These are phyloP conservation scores for Emmelina monodactyla DNA, from an alignment of 2,888 invertebrate species.

Conservation along the genomic window DNA sequence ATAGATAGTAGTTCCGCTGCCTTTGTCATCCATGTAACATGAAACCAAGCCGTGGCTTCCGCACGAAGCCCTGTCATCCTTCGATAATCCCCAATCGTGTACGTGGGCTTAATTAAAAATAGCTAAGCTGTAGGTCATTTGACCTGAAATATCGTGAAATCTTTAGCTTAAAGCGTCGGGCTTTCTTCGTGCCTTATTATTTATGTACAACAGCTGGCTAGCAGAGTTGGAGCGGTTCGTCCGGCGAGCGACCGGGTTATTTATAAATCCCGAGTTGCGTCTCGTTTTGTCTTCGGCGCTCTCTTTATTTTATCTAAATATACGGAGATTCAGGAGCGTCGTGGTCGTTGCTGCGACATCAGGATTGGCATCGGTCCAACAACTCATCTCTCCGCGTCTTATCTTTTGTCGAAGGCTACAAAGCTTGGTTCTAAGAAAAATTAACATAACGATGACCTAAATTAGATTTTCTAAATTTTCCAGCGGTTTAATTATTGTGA, in stretches of 20 bases:
- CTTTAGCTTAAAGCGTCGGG: slow-evolving; percentile 24
- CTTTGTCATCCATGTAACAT: slow-evolving; percentile 46
- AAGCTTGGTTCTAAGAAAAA: slow-evolving; percentile 11
- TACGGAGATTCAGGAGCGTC: slow-evolving; percentile 66
- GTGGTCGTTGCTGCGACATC: slow-evolving; percentile 55
- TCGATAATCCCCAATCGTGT: slow-evolving; percentile 26
- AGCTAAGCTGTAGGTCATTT: no score
- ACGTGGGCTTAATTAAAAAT: slow-evolving; percentile 11
- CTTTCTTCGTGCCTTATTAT: slow-evolving; percentile 62
- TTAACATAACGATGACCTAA: background rate
- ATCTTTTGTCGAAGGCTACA: slow-evolving; percentile 38
- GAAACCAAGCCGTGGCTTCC: slow-evolving; percentile 53
- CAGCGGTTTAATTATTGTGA: no score
- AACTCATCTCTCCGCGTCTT: slow-evolving; percentile 44
- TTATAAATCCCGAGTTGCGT: slow-evolving; percentile 66
- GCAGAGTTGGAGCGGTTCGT: slow-evolving; percentile 53
- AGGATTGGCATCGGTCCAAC: slow-evolving; percentile 46
- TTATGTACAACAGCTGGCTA: slow-evolving; percentile 65
- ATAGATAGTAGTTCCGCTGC: slow-evolving; percentile 51
- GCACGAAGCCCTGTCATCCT: slow-evolving; percentile 60
- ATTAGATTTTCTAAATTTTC: no score
- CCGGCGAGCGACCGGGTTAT: slow-evolving; percentile 62
- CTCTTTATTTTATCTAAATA: slow-evolving; percentile 68
- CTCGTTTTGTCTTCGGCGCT: slow-evolving; percentile 65
- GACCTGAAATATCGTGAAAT: background rate